These are phyloP conservation scores for Lucilia cuprina DNA, from an alignment of 1,140 invertebrate genomes.

Conservation along the genomic window DNA sequence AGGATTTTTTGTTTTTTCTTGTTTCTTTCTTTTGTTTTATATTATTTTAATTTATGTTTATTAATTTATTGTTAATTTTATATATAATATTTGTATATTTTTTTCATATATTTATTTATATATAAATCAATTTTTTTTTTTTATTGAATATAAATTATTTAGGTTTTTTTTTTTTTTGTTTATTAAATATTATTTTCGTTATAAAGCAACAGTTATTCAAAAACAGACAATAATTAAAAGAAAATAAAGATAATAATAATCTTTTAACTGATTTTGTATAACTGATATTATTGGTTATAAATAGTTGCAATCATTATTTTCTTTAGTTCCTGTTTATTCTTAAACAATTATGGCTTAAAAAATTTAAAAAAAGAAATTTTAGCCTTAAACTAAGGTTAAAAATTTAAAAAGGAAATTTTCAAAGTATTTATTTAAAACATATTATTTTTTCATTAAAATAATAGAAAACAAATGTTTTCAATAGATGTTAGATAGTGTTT, in stretches of 20 bases:
- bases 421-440: no score
- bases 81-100: constrained; percentile 11
- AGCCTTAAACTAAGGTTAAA: no score
- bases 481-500: background rate
- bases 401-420: no score
- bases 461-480: background rate
- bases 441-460: background rate
- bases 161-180: background rate
- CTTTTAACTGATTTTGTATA: no score
- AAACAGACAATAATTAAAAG: background rate
- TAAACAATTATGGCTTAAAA: no score
- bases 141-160: background rate
- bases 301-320: no score
- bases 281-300: no score
- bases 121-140: background rate
- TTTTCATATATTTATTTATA: background rate
- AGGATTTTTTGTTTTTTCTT: constrained; percentile 12
- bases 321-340: no score
- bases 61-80: background rate
- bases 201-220: background rate
- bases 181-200: background rate
- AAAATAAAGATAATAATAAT: background rate
- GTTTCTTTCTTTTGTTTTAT: background rate
- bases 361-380: no score
- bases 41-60: background rate